Conservation (phyloP, 2,113 vertebrate species). For the Gnathonemus echidnorhynchus region DNA sequence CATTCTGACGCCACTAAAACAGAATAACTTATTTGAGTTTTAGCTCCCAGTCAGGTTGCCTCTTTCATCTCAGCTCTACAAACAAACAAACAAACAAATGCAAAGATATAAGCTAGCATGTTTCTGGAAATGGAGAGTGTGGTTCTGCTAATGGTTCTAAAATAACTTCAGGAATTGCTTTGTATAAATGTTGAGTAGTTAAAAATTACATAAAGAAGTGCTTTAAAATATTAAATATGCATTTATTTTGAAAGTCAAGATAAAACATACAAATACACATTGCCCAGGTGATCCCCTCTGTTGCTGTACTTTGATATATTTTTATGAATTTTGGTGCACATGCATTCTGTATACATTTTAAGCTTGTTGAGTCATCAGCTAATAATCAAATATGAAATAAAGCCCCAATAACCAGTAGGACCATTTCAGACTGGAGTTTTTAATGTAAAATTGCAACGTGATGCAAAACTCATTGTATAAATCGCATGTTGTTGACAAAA, state of each 20-base stretch:
- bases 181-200: background rate
- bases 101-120: constrained; percentile 7
- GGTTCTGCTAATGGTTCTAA: background rate
- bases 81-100: background rate
- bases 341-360: constrained; percentile 21
- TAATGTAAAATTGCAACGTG: background rate
- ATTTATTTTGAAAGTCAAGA: constrained; percentile 6
- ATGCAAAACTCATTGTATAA: background rate
- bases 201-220: background rate
- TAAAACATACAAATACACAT: background rate
- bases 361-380: constrained; percentile 13
- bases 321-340: constrained; percentile 5
- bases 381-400: constrained; percentile 22
- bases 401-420: background rate
- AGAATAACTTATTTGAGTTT: background rate
- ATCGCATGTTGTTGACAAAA: background rate
- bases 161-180: background rate
- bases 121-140: background rate
- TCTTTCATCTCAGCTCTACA: background rate
- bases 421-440: background rate
- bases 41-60: background rate
- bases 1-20: background rate
- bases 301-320: background rate
- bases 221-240: background rate
- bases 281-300: background rate